Base-by-base conservation (phyloP, 1,140 invertebrate genomes). In the Drosophila subobscura region DNA sequence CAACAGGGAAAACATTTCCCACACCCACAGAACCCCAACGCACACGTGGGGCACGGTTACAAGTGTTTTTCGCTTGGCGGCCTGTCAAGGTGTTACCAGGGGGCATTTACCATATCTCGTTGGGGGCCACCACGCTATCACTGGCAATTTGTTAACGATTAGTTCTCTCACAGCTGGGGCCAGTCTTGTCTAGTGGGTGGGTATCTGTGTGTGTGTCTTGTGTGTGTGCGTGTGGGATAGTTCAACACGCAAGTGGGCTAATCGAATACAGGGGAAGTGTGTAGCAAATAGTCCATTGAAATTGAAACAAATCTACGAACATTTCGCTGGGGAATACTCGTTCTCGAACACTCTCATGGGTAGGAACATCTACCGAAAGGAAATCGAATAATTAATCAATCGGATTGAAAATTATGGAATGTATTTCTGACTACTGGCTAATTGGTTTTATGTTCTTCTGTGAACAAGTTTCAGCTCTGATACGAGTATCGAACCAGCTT, bases 141-240 rank as follows among this genome's bases (percentile, higher is more conserved):
- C 50, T 58, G 58, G 81, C 81, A 86, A 88, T 86, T 86, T 86
- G 81, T 86, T 86, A 86, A 68, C 83, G 83, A 86, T 86, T 86
- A 83, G 81, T 72, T 61, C 49, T 58, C 66, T 61, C 53, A 61
- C 66, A 80, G 65, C 77, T 58, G 46, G 65, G 72, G 65, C 61
- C 54, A 76, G 60, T 59, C 60, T 71, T 44, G 33, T 46, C 47
- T 75, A 76, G 50, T 40, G 33, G 67, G 42, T 47, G 65, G 49
- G 49, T 47, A 40, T 44, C 16, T 12, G 4, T 16, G 7, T 40
- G 16, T 41, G 44, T 6, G 53, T 12, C 8, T 29, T n/a, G n/a
- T n/a, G 12, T 4, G 33, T 51, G 44, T 45, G 45, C 23, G 27
- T 59, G 33, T 37, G 33, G 22, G 27, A 8, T 33, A 33, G 55